These are phyloP conservation scores for Fukomys damarensis DNA, from an alignment of 2,113 vertebrate species.

Conservation along the genomic window DNA sequence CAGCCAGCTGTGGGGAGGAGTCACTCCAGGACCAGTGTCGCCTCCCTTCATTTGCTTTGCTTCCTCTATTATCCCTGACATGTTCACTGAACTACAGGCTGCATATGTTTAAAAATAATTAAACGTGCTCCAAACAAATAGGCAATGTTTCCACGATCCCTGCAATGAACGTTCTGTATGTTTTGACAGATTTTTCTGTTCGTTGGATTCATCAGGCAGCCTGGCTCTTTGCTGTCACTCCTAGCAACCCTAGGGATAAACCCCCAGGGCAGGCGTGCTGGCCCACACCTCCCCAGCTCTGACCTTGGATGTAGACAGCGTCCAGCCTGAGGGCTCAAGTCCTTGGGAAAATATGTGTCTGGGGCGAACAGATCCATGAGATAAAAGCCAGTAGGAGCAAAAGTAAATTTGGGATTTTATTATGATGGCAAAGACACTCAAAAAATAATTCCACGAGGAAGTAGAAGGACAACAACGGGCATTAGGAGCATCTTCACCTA, in stretches of 20 bases:
- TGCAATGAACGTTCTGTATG: conserved; percentile 49
- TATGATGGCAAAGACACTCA: background rate
- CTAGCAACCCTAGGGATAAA: conserved; percentile 65
- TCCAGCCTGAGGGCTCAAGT: background rate
- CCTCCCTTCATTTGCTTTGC: conserved; percentile 69
- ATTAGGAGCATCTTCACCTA: background rate
- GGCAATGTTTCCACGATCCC: conserved; percentile 49
- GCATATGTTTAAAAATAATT: conserved; percentile 81
- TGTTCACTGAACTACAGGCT: conserved; percentile 82
- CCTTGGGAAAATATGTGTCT: background rate
- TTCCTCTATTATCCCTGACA: conserved; percentile 64
- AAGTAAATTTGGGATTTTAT: background rate
- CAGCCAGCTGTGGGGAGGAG: conserved; percentile 54
- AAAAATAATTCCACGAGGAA: background rate
- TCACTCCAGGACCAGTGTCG: background rate
- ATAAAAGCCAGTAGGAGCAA: background rate
- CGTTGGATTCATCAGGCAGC: conserved; percentile 69
- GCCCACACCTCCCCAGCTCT: background rate
- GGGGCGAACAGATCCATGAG: background rate
- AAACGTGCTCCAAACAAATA: conserved; percentile 69
- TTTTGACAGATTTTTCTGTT: conserved; percentile 77
- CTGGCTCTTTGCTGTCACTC: conserved; percentile 76
- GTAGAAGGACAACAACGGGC: background rate
- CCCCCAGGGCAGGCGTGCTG: conserved; percentile 17
- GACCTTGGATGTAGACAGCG: conserved; percentile 1